These are phyloP conservation scores for Ochropacha duplaris DNA, from an alignment of 2,888 invertebrate genomes.

Conservation along the genomic window DNA sequence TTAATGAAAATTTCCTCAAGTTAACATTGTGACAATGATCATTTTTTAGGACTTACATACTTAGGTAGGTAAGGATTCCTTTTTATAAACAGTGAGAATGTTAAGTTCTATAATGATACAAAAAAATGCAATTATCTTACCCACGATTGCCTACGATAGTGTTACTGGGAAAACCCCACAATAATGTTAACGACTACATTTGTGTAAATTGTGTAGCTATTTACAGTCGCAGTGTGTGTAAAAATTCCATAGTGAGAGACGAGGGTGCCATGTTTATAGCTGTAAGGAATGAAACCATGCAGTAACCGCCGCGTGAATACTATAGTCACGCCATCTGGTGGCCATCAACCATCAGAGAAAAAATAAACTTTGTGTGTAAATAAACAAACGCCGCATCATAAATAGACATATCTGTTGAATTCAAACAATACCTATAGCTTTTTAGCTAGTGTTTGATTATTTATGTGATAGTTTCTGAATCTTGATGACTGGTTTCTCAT, in stretches of 20 bases:
- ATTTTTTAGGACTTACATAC: neutral
- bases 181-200: constrained; percentile 55
- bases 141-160: constrained; percentile 6
- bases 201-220: constrained; percentile 53
- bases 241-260: constrained; percentile 64
- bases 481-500: neutral
- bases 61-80: neutral
- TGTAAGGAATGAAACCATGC: constrained; percentile 70
- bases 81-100: neutral
- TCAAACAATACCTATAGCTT: constrained; percentile 48
- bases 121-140: neutral
- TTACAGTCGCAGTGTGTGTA: constrained; percentile 59
- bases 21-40: neutral
- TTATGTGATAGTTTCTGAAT: neutral
- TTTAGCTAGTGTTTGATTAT: constrained; percentile 13
- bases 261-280: constrained; percentile 72
- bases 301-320: constrained; percentile 55
- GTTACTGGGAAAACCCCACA: constrained; percentile 53
- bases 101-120: neutral
- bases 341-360: constrained; percentile 71
- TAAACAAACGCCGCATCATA: constrained; percentile 71
- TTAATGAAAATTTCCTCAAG: neutral
- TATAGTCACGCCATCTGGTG: constrained; percentile 74
- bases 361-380: constrained; percentile 75
- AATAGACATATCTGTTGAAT: constrained; percentile 64